Percentiles rank a stretch among this genome's conserved stretches.
Evolutionary conservation across 2,113 vertebrate species (phyloP).

Genomic region (Xiphophorus couchianus): DNA sequence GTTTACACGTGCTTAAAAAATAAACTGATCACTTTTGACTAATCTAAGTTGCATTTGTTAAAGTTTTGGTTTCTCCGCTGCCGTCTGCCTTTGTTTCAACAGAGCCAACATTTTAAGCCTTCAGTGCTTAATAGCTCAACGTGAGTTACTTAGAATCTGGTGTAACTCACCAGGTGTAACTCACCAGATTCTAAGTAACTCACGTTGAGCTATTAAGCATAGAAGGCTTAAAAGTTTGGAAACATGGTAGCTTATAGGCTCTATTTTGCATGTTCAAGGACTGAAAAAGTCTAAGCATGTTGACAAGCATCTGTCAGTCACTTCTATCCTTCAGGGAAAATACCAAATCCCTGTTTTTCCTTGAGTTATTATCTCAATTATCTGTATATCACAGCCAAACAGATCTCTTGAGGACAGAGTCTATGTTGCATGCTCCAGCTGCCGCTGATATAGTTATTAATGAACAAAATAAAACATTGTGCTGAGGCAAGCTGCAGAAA

Average conservation of each 20-base stretch:
- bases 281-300: background rate
- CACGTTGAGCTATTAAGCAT: background rate
- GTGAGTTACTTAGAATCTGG: no score
- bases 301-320: slow-evolving; percentile 40
- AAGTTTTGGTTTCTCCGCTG: no score
- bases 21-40: no score
- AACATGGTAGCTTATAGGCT: background rate
- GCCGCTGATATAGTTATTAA: slow-evolving; percentile 12
- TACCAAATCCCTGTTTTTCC: slow-evolving; percentile 63
- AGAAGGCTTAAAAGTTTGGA: background rate
- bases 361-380: slow-evolving; percentile 70
- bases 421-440: slow-evolving; percentile 16
- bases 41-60: no score
- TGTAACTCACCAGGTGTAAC: no score
- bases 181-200: background rate
- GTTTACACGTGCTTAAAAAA: no score
- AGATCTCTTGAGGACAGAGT: slow-evolving; percentile 30
- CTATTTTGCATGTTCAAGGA: background rate
- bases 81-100: no score
- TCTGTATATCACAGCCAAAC: slow-evolving; percentile 42
- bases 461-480: slow-evolving; percentile 34
- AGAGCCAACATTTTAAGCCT: no score
- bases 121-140: no score
- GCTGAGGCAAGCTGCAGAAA: slow-evolving; percentile 5
- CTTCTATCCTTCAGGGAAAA: slow-evolving; percentile 33